These are phyloP conservation scores for Petrocephalus sullivani DNA, from an alignment of 2,797 vertebrate species.

Conservation along the genomic window DNA sequence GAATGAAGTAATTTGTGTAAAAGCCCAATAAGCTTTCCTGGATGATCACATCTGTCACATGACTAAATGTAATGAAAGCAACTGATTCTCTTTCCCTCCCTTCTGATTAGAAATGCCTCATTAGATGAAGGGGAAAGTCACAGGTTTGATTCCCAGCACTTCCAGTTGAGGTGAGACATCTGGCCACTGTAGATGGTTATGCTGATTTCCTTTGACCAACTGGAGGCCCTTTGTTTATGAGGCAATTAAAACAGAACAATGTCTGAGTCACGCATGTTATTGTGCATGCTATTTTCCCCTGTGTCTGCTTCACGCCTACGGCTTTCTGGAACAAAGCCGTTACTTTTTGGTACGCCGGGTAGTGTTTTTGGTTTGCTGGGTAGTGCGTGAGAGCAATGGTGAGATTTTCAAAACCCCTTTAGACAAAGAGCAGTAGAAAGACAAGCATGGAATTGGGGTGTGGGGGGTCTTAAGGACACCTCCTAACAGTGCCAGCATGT, in stretches of 20 bases:
- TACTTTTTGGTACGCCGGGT: too few species aligned
- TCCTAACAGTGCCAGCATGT: not conserved
- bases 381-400: not conserved
- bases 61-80: slow-evolving; percentile 13
- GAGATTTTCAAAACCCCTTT: not conserved
- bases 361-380: not conserved
- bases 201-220: not conserved
- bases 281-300: not conserved
- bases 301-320: not conserved
- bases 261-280: not conserved
- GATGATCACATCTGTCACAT: not conserved
- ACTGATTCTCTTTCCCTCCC: slow-evolving; percentile 36
- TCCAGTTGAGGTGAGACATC: slow-evolving; percentile 68
- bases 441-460: not conserved
- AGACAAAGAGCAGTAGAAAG: not conserved
- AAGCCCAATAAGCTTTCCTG: not conserved
- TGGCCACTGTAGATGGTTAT: not conserved
- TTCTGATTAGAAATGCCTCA: slow-evolving; percentile 62
- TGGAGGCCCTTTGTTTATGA: not conserved
- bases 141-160: slow-evolving; percentile 69
- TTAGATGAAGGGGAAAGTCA: slow-evolving; percentile 65
- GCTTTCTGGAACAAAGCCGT: not conserved
- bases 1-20: not conserved
- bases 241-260: not conserved
- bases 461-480: not conserved